These are phyloP conservation scores for Teleogryllus oceanicus DNA, from an alignment of 2,888 invertebrate genomes.

Conservation along the genomic window DNA sequence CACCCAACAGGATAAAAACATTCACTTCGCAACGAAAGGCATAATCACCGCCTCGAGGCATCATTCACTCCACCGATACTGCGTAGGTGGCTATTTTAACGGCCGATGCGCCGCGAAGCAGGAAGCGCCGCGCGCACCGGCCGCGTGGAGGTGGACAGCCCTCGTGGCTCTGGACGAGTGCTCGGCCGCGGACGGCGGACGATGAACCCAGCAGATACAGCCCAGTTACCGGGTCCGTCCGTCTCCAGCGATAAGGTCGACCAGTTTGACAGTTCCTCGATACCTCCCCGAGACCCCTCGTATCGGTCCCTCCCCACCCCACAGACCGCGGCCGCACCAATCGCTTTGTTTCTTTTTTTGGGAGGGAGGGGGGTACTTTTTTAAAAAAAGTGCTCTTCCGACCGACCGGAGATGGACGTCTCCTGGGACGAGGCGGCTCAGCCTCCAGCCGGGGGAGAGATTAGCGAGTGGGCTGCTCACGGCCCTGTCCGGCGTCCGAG, in stretches of 20 bases:
- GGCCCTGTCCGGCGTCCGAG: too few relatives aligned
- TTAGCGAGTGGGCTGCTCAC: too few relatives aligned
- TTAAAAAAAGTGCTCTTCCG: not conserved
- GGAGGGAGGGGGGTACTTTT: not conserved
- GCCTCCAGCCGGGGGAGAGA: too few relatives aligned
- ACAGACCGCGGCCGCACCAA: too few relatives aligned
- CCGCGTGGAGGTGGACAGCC: not conserved
- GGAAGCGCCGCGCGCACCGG: not conserved
- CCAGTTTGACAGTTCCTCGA: slow-evolving; percentile 18
- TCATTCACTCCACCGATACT: too few relatives aligned
- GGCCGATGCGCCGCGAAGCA: too few relatives aligned
- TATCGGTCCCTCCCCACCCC: not conserved
- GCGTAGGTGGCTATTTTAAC: too few relatives aligned
- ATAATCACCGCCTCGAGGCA: too few relatives aligned
- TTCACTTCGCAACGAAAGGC: too few relatives aligned
- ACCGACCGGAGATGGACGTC: too few relatives aligned
- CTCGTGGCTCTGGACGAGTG: not conserved
- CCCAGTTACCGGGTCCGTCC: slow-evolving; percentile 1
- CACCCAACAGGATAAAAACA: too few relatives aligned
- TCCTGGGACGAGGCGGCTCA: too few relatives aligned
- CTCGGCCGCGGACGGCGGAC: not conserved
- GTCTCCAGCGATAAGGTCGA: not conserved
- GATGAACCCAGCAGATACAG: slow-evolving; percentile 3
- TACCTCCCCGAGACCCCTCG: not conserved
- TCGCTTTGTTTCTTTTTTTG: not conserved